Conservation (phyloP, 1,140 invertebrate genomes). For the Eciton burchellii region DNA sequence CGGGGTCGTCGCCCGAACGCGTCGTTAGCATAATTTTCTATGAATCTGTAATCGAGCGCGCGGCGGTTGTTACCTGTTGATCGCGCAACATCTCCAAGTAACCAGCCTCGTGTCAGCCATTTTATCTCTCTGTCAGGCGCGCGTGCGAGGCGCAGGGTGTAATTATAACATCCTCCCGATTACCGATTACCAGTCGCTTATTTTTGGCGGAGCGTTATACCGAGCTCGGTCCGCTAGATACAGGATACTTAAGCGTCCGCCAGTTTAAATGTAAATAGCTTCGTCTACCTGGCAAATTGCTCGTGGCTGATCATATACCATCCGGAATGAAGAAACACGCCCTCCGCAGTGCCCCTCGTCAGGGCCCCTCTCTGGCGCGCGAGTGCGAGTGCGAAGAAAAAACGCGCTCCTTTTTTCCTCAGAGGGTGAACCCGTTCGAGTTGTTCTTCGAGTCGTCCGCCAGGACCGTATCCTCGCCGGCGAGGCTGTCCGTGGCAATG, state of each 20-base stretch:
- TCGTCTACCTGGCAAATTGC: constrained; percentile 50
- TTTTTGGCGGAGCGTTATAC: constrained; percentile 52
- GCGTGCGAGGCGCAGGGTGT: not conserved
- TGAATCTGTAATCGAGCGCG: constrained; percentile 55
- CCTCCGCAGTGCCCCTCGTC: constrained; percentile 19
- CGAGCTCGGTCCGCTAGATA: constrained; percentile 23
- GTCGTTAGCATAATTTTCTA: constrained; percentile 62
- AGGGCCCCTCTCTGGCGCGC: constrained; percentile 3
- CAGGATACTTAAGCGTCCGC: constrained; percentile 44
- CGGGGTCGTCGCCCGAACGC: constrained; percentile 5
- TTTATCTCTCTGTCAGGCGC: not conserved
- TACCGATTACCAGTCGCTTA: constrained; percentile 32
- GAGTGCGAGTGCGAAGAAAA: constrained; percentile 29
- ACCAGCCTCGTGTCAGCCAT: constrained; percentile 27
- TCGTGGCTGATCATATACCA: constrained; percentile 46
- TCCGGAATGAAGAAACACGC: constrained; percentile 53
- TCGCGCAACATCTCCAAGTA: constrained; percentile 38
- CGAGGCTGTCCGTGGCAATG: not conserved
- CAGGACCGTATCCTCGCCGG: not conserved
- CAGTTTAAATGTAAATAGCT: constrained; percentile 60
- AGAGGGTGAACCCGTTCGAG: not conserved
- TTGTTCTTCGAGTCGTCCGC: not conserved
- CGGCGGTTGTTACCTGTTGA: constrained; percentile 13
- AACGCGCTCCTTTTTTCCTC: constrained; percentile 2
- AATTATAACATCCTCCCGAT: constrained; percentile 52